A percentile compares a stretch with the other conserved stretches of the same genome.
Evolutionary conservation across 2,797 vertebrate species (phyloP).

Genomic region (Phalloptychus januarius): DNA sequence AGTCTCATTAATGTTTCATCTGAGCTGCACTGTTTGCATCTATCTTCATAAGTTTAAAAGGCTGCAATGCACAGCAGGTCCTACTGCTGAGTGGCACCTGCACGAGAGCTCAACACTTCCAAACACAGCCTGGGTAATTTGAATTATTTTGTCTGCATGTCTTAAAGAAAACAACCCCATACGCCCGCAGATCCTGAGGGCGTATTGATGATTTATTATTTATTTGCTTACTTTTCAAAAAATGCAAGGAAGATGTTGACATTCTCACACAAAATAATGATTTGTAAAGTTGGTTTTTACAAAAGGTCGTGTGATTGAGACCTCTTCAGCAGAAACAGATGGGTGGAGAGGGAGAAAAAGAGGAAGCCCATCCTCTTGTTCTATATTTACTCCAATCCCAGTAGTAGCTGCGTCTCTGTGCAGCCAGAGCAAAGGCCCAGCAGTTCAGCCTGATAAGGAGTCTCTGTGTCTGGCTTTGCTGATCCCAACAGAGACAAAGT

Average conservation of each 20-base stretch:
- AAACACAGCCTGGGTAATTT: neutral
- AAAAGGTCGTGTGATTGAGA: conserved; percentile 18
- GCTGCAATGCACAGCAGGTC: conserved; percentile 7
- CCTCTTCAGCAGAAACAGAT: conserved; percentile 52
- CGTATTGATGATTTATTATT: conserved; percentile 1
- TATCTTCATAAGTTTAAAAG: conserved; percentile 36
- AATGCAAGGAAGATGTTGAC: conserved; percentile 3
- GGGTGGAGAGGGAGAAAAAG: conserved; percentile 38
- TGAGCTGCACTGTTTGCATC: conserved; percentile 22
- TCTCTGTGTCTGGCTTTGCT: conserved; percentile 59
- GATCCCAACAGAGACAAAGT: conserved; percentile 46
- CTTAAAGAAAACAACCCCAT: conserved; percentile 3
- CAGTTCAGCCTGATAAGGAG: conserved; percentile 63
- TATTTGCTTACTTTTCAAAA: neutral
- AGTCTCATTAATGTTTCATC: conserved; percentile 62
- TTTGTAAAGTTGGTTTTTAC: conserved; percentile 26
- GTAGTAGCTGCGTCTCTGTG: conserved; percentile 56
- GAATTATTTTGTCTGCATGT: neutral
- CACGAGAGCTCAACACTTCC: conserved; percentile 7
- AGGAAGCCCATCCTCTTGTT: conserved; percentile 69
- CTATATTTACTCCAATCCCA: conserved; percentile 71
- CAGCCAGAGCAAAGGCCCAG: conserved; percentile 54
- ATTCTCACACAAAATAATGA: neutral
- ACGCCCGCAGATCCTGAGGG: neutral
- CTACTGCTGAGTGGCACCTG: conserved; percentile 24